A percentile compares a stretch with the other conserved stretches of the same genome.
Evolutionary conservation across 2,888 invertebrate genomes (phyloP).

Genomic region (Augochlorella aurata): DNA sequence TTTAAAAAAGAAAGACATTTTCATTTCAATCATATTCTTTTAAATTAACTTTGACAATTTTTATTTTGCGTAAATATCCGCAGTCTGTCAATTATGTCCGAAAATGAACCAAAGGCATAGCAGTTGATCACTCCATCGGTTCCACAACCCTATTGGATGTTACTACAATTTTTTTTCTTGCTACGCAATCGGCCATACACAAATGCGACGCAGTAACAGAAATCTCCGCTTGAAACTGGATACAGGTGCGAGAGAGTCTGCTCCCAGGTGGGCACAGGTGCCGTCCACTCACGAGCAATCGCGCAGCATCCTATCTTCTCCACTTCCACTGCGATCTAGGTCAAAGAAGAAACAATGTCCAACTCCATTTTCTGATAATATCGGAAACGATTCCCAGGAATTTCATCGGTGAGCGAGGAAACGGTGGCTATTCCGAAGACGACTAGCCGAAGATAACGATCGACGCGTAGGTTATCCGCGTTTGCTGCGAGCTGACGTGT

Average conservation of each 20-base stretch:
- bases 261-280: not conserved
- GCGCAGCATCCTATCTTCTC: not conserved
- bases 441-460: slow-evolving; percentile 32
- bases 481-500: too few species aligned
- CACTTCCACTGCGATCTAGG: not conserved
- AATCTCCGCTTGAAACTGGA: not conserved
- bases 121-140: too few species aligned
- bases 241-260: not conserved
- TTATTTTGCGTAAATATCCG: too few species aligned
- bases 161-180: not conserved
- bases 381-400: slow-evolving; percentile 10
- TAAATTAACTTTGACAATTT: too few species aligned
- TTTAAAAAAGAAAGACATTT: too few species aligned
- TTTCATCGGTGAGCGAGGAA: slow-evolving; percentile 17
- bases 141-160: not conserved
- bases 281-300: not conserved
- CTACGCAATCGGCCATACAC: not conserved
- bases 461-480: not conserved
- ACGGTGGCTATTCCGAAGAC: slow-evolving; percentile 28
- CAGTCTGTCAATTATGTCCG: too few species aligned
- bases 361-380: slow-evolving; percentile 18
- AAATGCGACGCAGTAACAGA: not conserved
- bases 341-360: slow-evolving; percentile 11
- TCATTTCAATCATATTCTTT: too few species aligned
- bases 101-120: too few species aligned